These are phyloP conservation scores for Chaunax sp. DNA, from an alignment of 2,797 vertebrate species.

Conservation along the genomic window DNA sequence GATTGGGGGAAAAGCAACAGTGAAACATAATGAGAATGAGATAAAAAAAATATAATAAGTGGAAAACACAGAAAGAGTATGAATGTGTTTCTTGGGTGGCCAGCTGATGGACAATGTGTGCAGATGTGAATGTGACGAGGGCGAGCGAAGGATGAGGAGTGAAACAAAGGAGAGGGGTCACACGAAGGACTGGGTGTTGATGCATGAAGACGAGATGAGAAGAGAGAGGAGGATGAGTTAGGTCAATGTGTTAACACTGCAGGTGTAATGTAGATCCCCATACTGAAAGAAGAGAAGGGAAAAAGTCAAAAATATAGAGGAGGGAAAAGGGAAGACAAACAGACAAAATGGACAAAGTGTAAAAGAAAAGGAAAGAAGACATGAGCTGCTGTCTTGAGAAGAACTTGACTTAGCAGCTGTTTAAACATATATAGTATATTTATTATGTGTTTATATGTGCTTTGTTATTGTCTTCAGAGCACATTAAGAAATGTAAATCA, in stretches of 20 bases:
- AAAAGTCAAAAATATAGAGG: conserved; percentile 17
- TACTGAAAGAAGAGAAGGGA: conserved; percentile 39
- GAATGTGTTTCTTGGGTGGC: conserved; percentile 56
- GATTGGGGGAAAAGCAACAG: conserved; percentile 7
- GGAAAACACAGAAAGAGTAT: conserved; percentile 18
- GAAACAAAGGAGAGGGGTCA: conserved; percentile 39
- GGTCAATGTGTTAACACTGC: conserved; percentile 32
- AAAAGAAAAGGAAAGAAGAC: conserved; percentile 25
- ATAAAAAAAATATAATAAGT: conserved; percentile 3
- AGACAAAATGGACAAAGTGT: conserved; percentile 4
- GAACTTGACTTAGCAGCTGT: conserved; percentile 56
- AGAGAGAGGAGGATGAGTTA: conserved; percentile 29
- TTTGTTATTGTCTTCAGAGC: conserved; percentile 14
- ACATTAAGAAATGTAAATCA: conserved; percentile 29
- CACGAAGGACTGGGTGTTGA: conserved; percentile 55
- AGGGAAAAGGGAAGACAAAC: conserved; percentile 9
- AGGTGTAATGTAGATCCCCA: background rate
- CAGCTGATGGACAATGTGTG: conserved; percentile 41
- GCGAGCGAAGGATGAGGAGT: conserved; percentile 53
- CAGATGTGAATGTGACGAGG: conserved; percentile 63
- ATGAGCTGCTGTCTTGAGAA: conserved; percentile 36
- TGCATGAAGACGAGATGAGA: conserved; percentile 34
- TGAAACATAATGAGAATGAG: conserved; percentile 1
- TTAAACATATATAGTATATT: conserved; percentile 43
- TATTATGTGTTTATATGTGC: background rate